A percentile compares a stretch with the other conserved stretches of the same genome.
phyloP scores from a whole-genome alignment of 2,113 vertebrate species.

The Diadophis punctatus region DNA sequence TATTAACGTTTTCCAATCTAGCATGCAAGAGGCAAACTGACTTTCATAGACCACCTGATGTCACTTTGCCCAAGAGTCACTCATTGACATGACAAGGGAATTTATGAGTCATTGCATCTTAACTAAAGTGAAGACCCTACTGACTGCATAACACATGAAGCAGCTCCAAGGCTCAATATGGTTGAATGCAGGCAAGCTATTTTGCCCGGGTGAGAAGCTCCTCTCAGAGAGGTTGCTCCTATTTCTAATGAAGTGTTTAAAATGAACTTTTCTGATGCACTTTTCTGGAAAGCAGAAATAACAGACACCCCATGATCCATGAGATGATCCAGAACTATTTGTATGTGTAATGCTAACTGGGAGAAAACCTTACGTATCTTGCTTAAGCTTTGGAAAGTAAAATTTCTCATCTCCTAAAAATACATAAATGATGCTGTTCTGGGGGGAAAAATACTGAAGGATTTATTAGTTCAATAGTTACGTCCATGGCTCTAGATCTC shows the following conservation, averaged over 20 bases:
- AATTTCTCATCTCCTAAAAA: not conserved
- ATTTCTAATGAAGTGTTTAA: not conserved
- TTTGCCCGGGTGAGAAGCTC: not conserved
- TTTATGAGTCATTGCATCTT: not conserved
- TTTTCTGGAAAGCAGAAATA: not conserved
- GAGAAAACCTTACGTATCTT: not conserved
- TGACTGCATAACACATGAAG: not conserved
- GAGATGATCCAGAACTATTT: not conserved
- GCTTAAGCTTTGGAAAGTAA: not conserved
- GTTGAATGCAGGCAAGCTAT: not conserved
- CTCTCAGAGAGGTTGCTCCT: not conserved
- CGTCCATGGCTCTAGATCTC: not conserved
- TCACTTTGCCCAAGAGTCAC: not conserved
- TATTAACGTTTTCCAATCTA: not conserved
- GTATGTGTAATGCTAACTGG: rapidly evolving
- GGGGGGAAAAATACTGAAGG: conserved; percentile 15
- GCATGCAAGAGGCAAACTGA: not conserved
- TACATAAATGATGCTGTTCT: not conserved
- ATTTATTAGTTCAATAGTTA: not conserved
- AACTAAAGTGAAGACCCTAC: not conserved
- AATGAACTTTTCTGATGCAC: not conserved
- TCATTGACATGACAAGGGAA: not conserved
- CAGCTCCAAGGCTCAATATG: not conserved
- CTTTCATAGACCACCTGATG: not conserved
- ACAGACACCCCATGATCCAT: not conserved